Conservation (phyloP, 2,888 invertebrate genomes). For the Nomada fabriciana region DNA sequence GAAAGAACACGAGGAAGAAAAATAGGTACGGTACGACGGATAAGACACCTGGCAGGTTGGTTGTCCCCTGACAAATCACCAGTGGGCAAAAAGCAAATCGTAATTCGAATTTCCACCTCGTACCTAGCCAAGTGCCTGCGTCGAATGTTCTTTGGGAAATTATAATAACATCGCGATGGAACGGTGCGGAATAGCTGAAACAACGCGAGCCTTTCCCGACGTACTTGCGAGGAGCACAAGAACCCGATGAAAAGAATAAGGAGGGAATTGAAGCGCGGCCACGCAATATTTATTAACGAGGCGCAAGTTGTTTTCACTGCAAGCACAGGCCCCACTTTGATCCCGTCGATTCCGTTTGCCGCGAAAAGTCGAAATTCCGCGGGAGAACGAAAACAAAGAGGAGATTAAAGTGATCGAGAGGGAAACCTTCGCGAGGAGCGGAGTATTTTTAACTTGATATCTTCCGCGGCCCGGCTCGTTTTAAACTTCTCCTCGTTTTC, state of each 20-base stretch:
- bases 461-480: slow-evolving; percentile 3
- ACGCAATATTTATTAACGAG: slow-evolving; percentile 31
- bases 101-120: not conserved
- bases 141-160: not conserved
- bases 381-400: slow-evolving; percentile 1
- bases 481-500: slow-evolving; percentile 6
- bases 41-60: not conserved
- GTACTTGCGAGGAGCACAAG: not conserved
- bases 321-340: slow-evolving; percentile 13
- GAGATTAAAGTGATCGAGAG: not conserved
- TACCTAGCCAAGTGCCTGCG: not conserved
- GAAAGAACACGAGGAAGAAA: not conserved
- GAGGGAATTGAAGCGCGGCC: slow-evolving; percentile 2
- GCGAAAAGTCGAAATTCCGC: slow-evolving; percentile 6
- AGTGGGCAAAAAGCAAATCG: not conserved
- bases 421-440: not conserved
- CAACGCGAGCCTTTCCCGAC: not conserved
- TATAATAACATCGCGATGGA: no score
- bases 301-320: slow-evolving; percentile 20
- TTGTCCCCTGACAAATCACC: slow-evolving; percentile 1
- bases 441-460: slow-evolving; percentile 42
- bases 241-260: not conserved
- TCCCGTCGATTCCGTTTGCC: not conserved
- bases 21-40: not conserved
- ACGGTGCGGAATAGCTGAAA: not conserved